Evolutionary conservation across 2,113 vertebrate genomes (phyloP).

Genomic region (Morone saxatilis): DNA sequence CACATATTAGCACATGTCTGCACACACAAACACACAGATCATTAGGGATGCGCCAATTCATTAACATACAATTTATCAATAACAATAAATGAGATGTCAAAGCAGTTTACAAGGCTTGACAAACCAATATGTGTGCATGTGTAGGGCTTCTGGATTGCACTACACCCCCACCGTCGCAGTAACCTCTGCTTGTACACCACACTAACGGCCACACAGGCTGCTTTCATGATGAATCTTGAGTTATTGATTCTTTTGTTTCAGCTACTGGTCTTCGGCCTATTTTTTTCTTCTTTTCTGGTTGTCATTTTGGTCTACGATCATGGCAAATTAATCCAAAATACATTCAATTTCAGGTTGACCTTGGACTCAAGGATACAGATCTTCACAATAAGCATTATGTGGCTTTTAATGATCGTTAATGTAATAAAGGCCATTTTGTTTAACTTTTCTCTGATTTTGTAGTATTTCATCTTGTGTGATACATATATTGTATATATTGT

Average conservation of each 20-base stretch:
- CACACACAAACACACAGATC: conserved; percentile 30
- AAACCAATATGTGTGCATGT: conserved; percentile 21
- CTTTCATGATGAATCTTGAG: conserved; percentile 32
- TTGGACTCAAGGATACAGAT: neutral
- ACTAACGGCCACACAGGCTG: conserved; percentile 10
- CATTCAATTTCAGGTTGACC: neutral
- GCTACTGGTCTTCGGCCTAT: neutral
- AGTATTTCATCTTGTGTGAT: no score
- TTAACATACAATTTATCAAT: conserved; percentile 57
- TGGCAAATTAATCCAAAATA: neutral
- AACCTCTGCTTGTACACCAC: neutral
- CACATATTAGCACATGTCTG: conserved; percentile 6
- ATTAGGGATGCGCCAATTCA: conserved; percentile 52
- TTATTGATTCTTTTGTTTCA: conserved; percentile 32
- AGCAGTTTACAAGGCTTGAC: conserved; percentile 32
- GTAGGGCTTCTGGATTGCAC: conserved; percentile 9
- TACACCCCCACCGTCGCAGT: neutral
- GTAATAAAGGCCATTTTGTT: neutral
- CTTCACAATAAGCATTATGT: neutral
- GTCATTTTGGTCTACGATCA: neutral
- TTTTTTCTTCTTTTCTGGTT: neutral
- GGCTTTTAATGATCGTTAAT: neutral
- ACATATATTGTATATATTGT: no score
- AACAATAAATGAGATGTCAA: conserved; percentile 55
- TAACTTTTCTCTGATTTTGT: neutral